Evolutionary conservation across 2,113 vertebrate species (phyloP).

Genomic region (Fregetta grallaria): DNA sequence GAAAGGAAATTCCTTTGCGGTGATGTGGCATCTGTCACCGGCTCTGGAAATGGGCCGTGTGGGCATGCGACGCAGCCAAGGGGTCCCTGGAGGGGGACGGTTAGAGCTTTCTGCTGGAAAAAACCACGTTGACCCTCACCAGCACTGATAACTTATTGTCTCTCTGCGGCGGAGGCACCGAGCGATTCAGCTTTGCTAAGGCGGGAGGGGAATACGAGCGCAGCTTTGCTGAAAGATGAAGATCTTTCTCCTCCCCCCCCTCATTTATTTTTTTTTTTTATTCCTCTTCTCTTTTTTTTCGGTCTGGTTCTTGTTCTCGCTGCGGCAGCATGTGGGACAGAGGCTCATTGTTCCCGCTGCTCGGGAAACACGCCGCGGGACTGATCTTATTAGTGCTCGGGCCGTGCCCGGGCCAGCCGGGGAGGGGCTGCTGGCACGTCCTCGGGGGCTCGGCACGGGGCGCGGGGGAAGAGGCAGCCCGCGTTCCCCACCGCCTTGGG

Average conservation of each 20-base stretch:
- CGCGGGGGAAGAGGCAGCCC: not conserved
- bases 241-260: not conserved
- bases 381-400: slow-evolving; percentile 14
- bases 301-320: not conserved
- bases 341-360: slow-evolving; percentile 47
- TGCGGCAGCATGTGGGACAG: not conserved
- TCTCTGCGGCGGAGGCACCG: not conserved
- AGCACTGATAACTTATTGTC: not conserved
- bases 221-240: not conserved
- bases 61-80: not conserved
- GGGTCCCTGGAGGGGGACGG: not conserved
- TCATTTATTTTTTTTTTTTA: no score
- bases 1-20: slow-evolving; percentile 13
- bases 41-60: not conserved
- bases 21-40: not conserved
- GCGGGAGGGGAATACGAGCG: not conserved
- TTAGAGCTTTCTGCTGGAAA: not conserved
- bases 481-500: fast-evolving
- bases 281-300: not conserved
- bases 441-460: not conserved
- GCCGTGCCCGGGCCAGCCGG: not conserved
- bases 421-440: not conserved
- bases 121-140: not conserved
- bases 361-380: not conserved
- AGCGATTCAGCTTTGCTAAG: not conserved